phyloP scores from a whole-genome alignment of 2,888 invertebrate genomes.

The Julus scanicus region DNA sequence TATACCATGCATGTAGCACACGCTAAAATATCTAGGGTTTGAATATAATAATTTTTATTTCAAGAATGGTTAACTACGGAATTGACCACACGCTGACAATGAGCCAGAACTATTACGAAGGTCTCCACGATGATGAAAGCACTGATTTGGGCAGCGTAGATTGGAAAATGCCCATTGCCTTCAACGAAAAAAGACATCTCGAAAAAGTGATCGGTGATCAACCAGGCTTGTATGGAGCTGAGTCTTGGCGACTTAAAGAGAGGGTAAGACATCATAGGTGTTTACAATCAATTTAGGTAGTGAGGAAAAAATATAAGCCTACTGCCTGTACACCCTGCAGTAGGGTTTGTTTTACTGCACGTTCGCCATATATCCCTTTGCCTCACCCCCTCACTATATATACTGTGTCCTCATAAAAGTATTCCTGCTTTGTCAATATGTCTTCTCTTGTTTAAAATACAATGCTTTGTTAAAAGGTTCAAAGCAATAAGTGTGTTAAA shows the following conservation, averaged over 20 bases:
- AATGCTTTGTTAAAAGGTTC: slow-evolving; percentile 53
- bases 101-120: slow-evolving; percentile 36
- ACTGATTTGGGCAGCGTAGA: slow-evolving; percentile 55
- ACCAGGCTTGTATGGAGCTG: slow-evolving; percentile 66
- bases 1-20: background rate
- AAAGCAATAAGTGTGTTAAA: too few species aligned
- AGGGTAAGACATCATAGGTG: slow-evolving; percentile 72
- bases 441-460: too few species aligned
- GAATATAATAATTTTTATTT: background rate
- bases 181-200: slow-evolving; percentile 77
- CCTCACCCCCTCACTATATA: too few species aligned
- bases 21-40: background rate
- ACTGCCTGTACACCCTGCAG: too few species aligned
- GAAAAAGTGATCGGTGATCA: slow-evolving; percentile 37
- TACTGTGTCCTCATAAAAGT: too few species aligned
- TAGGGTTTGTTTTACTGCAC: too few species aligned
- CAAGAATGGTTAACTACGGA: background rate
- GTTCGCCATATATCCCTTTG: too few species aligned
- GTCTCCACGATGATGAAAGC: background rate
- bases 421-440: too few species aligned
- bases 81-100: background rate
- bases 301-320: too few species aligned
- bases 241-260: slow-evolving; percentile 93
- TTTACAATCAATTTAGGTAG: too few species aligned
- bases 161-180: slow-evolving; percentile 72